phyloP scores from a whole-genome alignment of 2,113 vertebrate genomes.

The Sialia sialis region DNA sequence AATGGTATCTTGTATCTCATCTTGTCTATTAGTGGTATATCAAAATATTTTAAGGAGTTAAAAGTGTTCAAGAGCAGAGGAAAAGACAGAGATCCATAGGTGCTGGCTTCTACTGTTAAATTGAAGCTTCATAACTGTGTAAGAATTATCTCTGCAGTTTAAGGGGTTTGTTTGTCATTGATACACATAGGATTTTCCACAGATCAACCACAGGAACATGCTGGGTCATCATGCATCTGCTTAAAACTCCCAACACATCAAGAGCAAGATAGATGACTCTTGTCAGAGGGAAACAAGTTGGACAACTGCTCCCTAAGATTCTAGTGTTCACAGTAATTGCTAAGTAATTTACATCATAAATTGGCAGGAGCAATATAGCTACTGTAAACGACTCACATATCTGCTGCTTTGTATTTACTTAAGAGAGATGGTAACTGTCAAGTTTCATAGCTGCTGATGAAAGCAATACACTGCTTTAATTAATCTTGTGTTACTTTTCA shows the following conservation, averaged over 20 bases:
- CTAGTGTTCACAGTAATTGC: conserved; percentile 29
- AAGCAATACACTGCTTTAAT: not conserved
- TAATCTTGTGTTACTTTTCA: not conserved
- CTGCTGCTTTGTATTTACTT: not conserved
- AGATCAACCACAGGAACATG: conserved; percentile 23
- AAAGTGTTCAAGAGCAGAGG: not conserved
- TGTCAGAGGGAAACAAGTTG: not conserved
- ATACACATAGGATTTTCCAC: not conserved
- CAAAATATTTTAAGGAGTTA: not conserved
- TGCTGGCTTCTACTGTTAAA: not conserved
- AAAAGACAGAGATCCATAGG: not conserved
- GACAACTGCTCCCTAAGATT: conserved; percentile 38
- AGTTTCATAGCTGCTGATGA: not conserved
- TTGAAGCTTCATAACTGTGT: not conserved
- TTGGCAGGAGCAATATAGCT: conserved; percentile 26
- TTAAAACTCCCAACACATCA: conserved; percentile 21
- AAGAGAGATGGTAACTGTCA: not conserved
- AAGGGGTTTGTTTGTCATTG: conserved; percentile 16
- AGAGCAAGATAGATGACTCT: not conserved
- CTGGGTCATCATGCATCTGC: not conserved
- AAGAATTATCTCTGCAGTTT: conserved; percentile 20
- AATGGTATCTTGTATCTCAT: not conserved
- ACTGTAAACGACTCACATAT: not conserved
- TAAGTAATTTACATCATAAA: conserved; percentile 42
- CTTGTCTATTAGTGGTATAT: not conserved